phyloP scores from a whole-genome alignment of 2,113 vertebrate species.

The Anguilla rostrata region DNA sequence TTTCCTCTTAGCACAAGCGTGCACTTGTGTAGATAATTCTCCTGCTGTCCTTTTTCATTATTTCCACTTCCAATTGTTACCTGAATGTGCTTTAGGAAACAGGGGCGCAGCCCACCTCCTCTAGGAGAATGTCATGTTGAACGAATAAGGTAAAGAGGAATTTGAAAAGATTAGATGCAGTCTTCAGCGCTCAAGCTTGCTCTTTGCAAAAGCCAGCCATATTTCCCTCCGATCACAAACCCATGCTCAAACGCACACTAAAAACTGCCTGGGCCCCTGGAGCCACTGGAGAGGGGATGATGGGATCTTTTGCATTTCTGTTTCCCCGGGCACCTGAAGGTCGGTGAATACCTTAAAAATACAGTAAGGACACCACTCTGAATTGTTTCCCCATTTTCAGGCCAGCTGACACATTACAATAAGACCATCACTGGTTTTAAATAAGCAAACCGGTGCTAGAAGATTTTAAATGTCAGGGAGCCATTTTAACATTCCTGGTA shows the following conservation, averaged over 20 bases:
- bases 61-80: conserved; percentile 35
- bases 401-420: background rate
- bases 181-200: background rate
- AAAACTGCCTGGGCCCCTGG: background rate
- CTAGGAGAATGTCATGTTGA: conserved; percentile 5
- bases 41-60: background rate
- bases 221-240: background rate
- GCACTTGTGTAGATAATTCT: conserved; percentile 44
- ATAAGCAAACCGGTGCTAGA: background rate
- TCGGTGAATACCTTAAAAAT: background rate
- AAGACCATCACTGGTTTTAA: conserved; percentile 7
- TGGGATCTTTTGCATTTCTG: background rate
- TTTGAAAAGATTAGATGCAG: background rate
- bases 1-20: conserved; percentile 49
- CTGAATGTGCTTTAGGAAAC: conserved; percentile 25
- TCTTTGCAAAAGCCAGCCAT: background rate
- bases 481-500: conserved; percentile 40
- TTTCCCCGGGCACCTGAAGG: background rate
- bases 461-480: conserved; percentile 45
- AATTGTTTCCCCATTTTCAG: background rate
- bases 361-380: background rate
- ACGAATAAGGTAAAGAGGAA: background rate
- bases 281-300: background rate
- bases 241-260: background rate
- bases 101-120: background rate